Evolutionary conservation across 2,888 invertebrate genomes (phyloP).

Genomic region (Pilophorus perplexus): DNA sequence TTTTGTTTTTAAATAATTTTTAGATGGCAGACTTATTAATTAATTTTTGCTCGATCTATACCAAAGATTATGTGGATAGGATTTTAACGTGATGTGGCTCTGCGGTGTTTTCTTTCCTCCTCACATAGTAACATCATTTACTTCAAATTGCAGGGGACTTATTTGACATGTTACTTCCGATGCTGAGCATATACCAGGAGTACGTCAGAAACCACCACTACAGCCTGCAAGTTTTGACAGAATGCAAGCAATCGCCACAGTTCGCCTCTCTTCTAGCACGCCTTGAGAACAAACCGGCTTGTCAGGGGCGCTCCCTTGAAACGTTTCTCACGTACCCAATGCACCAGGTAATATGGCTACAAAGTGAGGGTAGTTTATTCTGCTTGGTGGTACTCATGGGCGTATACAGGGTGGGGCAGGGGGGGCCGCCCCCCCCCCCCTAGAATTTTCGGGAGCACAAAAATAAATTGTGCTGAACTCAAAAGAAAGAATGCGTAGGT

Average conservation of each 20-base stretch:
- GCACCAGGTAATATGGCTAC: constrained; percentile 84
- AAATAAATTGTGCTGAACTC: too few species aligned
- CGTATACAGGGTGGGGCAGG: too few species aligned
- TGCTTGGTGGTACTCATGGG: too few species aligned
- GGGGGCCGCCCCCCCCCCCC: too few species aligned
- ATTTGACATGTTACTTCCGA: constrained; percentile 91
- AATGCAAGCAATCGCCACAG: constrained; percentile 79
- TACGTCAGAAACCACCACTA: constrained; percentile 93
- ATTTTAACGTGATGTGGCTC: too few species aligned
- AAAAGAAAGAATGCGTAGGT: too few species aligned
- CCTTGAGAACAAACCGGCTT: constrained; percentile 80
- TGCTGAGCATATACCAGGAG: constrained; percentile 93
- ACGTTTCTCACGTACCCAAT: constrained; percentile 90
- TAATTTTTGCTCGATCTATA: too few species aligned
- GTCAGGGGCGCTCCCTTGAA: constrained; percentile 81
- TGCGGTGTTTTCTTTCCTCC: not conserved
- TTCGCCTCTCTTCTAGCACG: constrained; percentile 76
- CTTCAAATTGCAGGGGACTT: constrained; percentile 77
- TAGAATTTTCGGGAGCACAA: too few species aligned
- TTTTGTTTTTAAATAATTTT: too few species aligned
- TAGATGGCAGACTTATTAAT: too few species aligned
- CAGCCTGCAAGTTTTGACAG: constrained; percentile 85
- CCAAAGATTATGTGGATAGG: too few species aligned
- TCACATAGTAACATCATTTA: too few species aligned
- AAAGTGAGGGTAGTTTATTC: not conserved